Evolutionary conservation across 2,113 vertebrate genomes (phyloP).

Genomic region (Stegastes partitus): DNA sequence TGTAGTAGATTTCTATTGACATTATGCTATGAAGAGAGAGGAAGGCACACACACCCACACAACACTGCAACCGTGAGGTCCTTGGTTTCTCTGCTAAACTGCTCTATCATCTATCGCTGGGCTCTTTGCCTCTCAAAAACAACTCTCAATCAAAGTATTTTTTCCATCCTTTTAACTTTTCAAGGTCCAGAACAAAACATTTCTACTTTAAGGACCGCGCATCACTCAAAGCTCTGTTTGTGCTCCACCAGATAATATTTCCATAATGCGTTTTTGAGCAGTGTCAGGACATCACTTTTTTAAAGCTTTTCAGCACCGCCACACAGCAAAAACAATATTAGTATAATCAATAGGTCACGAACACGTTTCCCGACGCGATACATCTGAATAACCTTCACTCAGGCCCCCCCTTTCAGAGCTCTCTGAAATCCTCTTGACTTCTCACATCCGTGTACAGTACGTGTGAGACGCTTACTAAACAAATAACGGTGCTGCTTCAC

Average conservation of each 20-base stretch:
- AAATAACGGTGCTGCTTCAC: constrained; percentile 49
- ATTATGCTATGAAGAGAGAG: constrained; percentile 57
- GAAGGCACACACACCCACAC: constrained; percentile 46
- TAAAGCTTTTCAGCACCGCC: not conserved
- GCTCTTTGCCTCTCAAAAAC: constrained; percentile 16
- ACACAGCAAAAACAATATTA: constrained; percentile 34
- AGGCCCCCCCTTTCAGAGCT: constrained; percentile 27
- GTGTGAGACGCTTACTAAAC: constrained; percentile 39
- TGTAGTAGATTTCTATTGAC: constrained; percentile 74
- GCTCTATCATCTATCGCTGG: constrained; percentile 12
- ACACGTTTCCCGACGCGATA: constrained; percentile 13
- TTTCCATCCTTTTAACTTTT: constrained; percentile 10
- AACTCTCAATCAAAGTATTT: not conserved
- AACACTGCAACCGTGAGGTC: constrained; percentile 47
- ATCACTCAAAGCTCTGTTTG: not conserved
- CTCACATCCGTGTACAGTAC: constrained; percentile 49
- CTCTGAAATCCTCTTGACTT: constrained; percentile 46
- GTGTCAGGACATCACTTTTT: not conserved
- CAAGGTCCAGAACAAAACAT: constrained; percentile 12
- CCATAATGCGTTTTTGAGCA: not conserved
- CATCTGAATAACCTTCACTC: constrained; percentile 33
- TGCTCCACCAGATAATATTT: not conserved
- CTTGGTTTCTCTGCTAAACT: constrained; percentile 46
- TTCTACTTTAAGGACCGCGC: not conserved
- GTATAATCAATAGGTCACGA: constrained; percentile 33